Evolutionary conservation across 2,888 invertebrate species (phyloP), one percentile per base, ranked within the genome.

Genomic region (Leptinotarsa rubiginosa): DNA sequence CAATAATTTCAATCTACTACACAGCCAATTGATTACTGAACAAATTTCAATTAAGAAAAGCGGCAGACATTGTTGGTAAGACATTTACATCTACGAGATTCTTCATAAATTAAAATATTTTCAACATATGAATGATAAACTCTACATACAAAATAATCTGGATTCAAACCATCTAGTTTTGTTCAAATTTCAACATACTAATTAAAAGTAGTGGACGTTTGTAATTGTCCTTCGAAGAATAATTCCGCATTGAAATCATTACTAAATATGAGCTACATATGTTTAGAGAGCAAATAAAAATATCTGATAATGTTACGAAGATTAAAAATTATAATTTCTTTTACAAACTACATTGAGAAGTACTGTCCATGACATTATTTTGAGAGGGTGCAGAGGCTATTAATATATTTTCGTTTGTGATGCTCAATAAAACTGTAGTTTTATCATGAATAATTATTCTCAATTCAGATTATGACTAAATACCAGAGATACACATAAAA

Each of bases 1-100:
- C 62, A 62, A 62, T 62, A 62, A 62, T 62, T 62, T 31, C 62
- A 62, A 62, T 62, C 12, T 62, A 62, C 62, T 62, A 62, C 62
- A 62, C 62, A 62, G 62, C 62, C 62, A 62, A 62, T 62, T 62
- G 41, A 41, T 62, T 31, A 62, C 62, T 62, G 62, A 62, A 62
- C 62, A 62, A 31, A 62, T 41, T 41, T 25, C 62, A 41, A 31
- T 31, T 62, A 62, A 41, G 12, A 62, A 62, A 62, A 62, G 62
- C 62, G 41, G n/a, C 62, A 25, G 41, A 62, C 62, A 62, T 16
- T 41, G n/a, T 62, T 62, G 62, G 62, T 62, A 41, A 62, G 41
- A 62, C 31, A 25, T 62, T 41, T n/a, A 62, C 62, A 62, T 10
- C 62, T 62, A 62, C 2, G 41, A 25, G 25, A 62, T 62, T 31